These are phyloP conservation scores for Amphiduros pacificus DNA, from an alignment of 2,888 invertebrate species.

Conservation along the genomic window DNA sequence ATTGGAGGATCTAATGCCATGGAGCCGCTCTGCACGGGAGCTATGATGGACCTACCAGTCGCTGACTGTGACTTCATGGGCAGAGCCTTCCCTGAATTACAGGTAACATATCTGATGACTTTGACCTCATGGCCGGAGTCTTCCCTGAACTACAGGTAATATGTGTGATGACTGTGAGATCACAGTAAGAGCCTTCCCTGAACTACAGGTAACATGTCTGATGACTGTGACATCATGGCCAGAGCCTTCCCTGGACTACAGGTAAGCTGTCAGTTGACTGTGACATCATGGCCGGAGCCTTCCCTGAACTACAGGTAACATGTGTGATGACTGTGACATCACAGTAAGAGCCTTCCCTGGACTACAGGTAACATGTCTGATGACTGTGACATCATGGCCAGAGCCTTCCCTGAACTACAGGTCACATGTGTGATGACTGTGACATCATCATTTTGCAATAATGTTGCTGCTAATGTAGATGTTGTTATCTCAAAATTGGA, in stretches of 20 bases:
- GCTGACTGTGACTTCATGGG: slow-evolving; percentile 54
- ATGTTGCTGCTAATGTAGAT: too few relatives aligned
- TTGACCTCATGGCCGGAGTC: too few relatives aligned
- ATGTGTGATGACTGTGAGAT: slow-evolving; percentile 51
- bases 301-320: slow-evolving; percentile 42
- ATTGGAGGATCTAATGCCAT: slow-evolving; percentile 51
- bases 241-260: too few relatives aligned
- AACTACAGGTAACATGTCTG: slow-evolving; percentile 30
- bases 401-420: slow-evolving; percentile 52
- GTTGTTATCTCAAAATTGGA: too few relatives aligned
- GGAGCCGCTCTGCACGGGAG: slow-evolving; percentile 43
- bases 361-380: too few relatives aligned
- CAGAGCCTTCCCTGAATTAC: slow-evolving; percentile 51
- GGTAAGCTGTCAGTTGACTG: slow-evolving; percentile 50
- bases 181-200: slow-evolving; percentile 55
- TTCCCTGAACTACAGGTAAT: too few relatives aligned
- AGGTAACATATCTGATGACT: slow-evolving; percentile 19
- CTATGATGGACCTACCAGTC: slow-evolving; percentile 40
- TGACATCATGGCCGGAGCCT: slow-evolving; percentile 55
- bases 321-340: too few relatives aligned
- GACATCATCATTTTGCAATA: too few relatives aligned
- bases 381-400: slow-evolving; percentile 53
- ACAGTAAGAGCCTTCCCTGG: too few relatives aligned
- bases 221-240: too few relatives aligned
- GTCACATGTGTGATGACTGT: slow-evolving; percentile 12